phyloP scores from a whole-genome alignment of 2,888 invertebrate genomes.

The Resseliella maxima region DNA sequence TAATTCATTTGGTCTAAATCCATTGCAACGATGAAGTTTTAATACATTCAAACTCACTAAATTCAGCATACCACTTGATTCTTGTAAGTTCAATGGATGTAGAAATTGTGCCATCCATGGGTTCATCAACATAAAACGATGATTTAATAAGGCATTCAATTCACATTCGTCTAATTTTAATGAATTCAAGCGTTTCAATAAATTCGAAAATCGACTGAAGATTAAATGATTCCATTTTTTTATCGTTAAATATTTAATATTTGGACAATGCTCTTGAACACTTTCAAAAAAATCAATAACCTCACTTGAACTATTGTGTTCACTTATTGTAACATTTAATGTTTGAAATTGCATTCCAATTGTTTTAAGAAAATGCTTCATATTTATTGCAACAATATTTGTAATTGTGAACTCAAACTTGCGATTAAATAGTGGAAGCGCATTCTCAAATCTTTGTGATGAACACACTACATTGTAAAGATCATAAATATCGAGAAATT shows the following conservation, averaged over 20 bases:
- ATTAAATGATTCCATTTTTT: conserved; percentile 37
- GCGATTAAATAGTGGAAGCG: not conserved
- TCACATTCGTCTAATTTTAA: conserved; percentile 6
- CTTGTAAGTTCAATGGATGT: not conserved
- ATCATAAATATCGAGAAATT: not conserved
- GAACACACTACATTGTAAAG: conserved; percentile 22
- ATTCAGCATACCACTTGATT: not conserved
- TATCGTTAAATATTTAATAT: not conserved
- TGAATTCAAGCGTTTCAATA: conserved; percentile 48
- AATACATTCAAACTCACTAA: not conserved
- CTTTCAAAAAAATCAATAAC: not conserved
- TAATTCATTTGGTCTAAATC: not conserved
- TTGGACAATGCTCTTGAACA: not conserved
- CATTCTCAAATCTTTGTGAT: not conserved
- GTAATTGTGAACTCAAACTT: not conserved
- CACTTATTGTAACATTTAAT: not conserved
- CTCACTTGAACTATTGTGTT: not conserved
- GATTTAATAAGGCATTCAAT: not conserved
- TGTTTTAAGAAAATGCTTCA: not conserved
- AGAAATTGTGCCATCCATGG: conserved; percentile 14
- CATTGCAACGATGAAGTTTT: conserved; percentile 10
- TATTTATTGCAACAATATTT: not conserved
- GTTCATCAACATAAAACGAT: not conserved
- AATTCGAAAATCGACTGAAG: not conserved
- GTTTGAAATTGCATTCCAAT: not conserved